Conservation (phyloP, 2,113 vertebrate genomes). For the Cyprinodon brontotheroides region DNA sequence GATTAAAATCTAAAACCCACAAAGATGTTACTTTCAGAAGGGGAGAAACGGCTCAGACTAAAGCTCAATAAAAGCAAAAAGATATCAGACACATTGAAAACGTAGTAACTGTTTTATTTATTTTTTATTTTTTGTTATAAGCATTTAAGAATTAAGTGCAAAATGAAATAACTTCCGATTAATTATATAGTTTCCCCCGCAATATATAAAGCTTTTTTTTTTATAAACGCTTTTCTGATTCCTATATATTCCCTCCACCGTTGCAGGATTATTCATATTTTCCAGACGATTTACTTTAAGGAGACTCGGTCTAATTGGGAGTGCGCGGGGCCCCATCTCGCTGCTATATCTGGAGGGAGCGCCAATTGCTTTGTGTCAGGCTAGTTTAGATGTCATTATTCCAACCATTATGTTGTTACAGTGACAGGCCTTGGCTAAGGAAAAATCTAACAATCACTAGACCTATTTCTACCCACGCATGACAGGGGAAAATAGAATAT, state of each 20-base stretch:
- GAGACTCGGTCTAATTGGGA: conserved; percentile 69
- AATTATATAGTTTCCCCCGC: no score
- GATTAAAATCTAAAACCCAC: neutral
- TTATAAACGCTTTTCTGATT: neutral
- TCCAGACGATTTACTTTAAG: conserved; percentile 67
- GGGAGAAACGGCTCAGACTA: neutral
- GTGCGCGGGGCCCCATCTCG: conserved; percentile 53
- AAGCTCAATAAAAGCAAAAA: neutral
- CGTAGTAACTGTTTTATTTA: neutral
- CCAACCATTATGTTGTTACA: conserved; percentile 79
- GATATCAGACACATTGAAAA: neutral
- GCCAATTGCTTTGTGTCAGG: conserved; percentile 75
- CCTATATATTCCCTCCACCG: conserved; percentile 8
- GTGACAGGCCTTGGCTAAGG: conserved; percentile 70
- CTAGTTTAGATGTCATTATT: conserved; percentile 81
- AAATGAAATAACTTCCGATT: neutral
- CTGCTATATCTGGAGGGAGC: conserved; percentile 56
- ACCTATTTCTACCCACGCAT: conserved; percentile 69
- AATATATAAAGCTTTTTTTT: neutral
- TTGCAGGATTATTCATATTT: conserved; percentile 61
- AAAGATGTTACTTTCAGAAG: neutral
- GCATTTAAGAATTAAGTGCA: neutral
- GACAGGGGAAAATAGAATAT: conserved; percentile 75
- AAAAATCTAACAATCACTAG: conserved; percentile 73
- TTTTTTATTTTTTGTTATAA: neutral